Percentiles rank a stretch among this genome's conserved stretches.
Conservation (phyloP, 53 echinoderm and acorn worm genomes). For the Echinarachnius parma region DNA sequence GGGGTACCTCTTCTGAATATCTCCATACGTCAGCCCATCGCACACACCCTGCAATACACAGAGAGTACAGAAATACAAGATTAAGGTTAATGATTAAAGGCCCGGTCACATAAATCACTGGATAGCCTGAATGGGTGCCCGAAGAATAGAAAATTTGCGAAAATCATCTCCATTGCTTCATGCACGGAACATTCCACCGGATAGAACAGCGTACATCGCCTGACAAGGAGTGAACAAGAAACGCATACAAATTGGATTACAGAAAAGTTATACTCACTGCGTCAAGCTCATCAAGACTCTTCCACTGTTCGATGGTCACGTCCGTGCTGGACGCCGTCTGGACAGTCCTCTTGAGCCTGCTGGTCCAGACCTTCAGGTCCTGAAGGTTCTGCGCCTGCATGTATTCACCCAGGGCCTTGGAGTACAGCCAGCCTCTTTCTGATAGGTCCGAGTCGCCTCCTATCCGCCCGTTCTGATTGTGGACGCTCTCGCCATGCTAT, state of each 20-base stretch:
- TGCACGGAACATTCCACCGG: no score
- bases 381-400: conserved; percentile 66
- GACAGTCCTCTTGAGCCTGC: conserved; percentile 83
- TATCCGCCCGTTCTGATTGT: conserved; percentile 87
- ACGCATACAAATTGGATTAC: neutral
- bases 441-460: conserved; percentile 91
- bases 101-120: no score
- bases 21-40: conserved; percentile 90
- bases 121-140: no score
- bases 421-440: conserved; percentile 66
- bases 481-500: conserved; percentile 93
- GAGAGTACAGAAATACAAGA: neutral
- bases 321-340: conserved; percentile 80
- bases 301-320: conserved; percentile 96
- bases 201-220: no score
- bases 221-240: no score
- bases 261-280: conserved; percentile 62
- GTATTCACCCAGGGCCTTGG: conserved; percentile 73
- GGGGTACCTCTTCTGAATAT: conserved; percentile 83
- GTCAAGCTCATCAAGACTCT: conserved; percentile 98
- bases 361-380: conserved; percentile 99
- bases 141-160: no score
- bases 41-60: conserved; percentile 88
- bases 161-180: no score
- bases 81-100: no score